These are phyloP conservation scores for Dicycla oo DNA, from an alignment of 2,888 invertebrate genomes.

Conservation along the genomic window DNA sequence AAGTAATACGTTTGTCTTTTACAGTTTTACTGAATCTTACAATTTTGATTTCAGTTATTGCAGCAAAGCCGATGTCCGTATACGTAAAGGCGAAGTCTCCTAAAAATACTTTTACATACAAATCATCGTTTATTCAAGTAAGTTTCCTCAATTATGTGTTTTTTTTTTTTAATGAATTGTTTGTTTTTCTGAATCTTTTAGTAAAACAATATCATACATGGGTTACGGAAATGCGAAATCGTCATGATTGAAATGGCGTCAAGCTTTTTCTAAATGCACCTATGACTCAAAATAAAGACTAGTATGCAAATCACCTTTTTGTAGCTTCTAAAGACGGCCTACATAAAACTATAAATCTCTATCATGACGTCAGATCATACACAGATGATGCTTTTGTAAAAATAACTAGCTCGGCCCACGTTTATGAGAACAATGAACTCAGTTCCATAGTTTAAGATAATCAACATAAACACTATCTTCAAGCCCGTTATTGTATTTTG, in stretches of 20 bases:
- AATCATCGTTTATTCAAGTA: constrained; percentile 88
- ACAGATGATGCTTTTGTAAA: constrained; percentile 25
- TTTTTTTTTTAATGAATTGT: not conserved
- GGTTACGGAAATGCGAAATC: not conserved
- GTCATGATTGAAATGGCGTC: not conserved
- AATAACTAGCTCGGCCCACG: constrained; percentile 2
- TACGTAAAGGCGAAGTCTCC: constrained; percentile 87
- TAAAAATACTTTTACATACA: constrained; percentile 85
- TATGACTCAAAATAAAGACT: constrained; percentile 5
- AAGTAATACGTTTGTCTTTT: not conserved
- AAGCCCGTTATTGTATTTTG: not conserved
- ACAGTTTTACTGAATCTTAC: not conserved
- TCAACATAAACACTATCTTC: not conserved
- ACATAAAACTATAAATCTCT: constrained; percentile 15
- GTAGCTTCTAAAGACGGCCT: constrained; percentile 15
- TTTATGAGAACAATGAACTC: constrained; percentile 48
- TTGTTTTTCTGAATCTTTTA: not conserved
- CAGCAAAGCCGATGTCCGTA: constrained; percentile 91
- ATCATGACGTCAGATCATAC: constrained; percentile 38
- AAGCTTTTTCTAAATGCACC: not conserved
- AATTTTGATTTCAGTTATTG: constrained; percentile 79
- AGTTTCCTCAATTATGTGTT: constrained; percentile 11
- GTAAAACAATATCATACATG: not conserved
- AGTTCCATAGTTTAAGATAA: constrained; percentile 10
- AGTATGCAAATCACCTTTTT: not conserved